Evolutionary conservation across 2,888 invertebrate species (phyloP).

Genomic region (Apeira syringaria): DNA sequence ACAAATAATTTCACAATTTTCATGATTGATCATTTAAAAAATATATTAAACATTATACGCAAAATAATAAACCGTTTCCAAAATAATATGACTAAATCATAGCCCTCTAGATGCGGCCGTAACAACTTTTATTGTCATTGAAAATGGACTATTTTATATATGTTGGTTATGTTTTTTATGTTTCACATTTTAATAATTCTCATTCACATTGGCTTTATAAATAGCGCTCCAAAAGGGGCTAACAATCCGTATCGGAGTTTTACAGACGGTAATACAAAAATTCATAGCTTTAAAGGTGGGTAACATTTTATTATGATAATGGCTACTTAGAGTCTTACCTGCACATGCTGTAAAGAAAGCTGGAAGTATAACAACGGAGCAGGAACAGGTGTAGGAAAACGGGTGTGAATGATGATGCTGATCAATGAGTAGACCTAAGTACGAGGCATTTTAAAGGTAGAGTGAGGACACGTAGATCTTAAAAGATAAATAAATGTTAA

Average conservation of each 20-base stretch:
- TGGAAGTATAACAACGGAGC: no score
- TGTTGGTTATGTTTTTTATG: conserved; percentile 71
- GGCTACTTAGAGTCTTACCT: no score
- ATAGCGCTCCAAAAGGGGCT: conserved; percentile 38
- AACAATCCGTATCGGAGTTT: conserved; percentile 26
- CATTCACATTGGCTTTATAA: conserved; percentile 38
- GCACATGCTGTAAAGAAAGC: no score
- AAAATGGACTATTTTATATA: conserved; percentile 55
- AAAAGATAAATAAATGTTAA: no score
- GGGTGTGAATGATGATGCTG: not conserved
- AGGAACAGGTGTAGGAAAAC: not conserved
- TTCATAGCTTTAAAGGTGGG: conserved; percentile 9
- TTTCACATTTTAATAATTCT: conserved; percentile 56
- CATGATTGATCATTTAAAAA: conserved; percentile 61
- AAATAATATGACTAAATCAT: conserved; percentile 26
- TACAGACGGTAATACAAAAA: conserved; percentile 35
- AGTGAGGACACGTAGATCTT: no score
- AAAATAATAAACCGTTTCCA: conserved; percentile 30
- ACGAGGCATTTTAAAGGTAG: no score
- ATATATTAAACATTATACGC: conserved; percentile 37
- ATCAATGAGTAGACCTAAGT: no score
- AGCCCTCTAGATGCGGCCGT: conserved; percentile 44
- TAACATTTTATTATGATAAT: no score
- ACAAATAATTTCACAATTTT: conserved; percentile 63
- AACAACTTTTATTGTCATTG: conserved; percentile 31